Percentiles rank a stretch among this genome's conserved stretches.
Evolutionary conservation across 2,797 vertebrate species (phyloP).

Genomic region (Acanthurus lineatus): DNA sequence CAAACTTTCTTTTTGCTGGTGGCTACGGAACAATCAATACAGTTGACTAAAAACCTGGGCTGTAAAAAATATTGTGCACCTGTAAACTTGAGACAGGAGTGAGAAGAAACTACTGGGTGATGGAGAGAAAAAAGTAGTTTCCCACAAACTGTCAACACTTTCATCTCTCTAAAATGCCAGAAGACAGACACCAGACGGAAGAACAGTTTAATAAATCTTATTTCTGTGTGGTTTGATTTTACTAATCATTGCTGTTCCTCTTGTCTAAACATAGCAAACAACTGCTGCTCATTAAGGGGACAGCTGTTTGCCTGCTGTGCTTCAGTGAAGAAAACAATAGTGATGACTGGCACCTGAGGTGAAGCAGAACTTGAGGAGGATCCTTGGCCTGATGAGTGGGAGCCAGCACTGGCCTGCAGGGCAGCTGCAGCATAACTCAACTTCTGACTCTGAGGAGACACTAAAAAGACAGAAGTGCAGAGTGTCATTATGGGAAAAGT

Average conservation of each 20-base stretch:
- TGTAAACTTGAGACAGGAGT: neutral
- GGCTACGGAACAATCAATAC: conserved; percentile 54
- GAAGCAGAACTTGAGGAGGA: conserved; percentile 65
- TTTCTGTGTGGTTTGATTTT: no score
- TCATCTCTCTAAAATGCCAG: neutral
- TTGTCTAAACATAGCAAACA: conserved; percentile 2
- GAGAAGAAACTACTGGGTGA: neutral
- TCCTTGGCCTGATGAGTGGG: conserved; percentile 61
- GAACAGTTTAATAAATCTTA: neutral
- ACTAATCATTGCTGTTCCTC: neutral
- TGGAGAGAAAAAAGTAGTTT: neutral
- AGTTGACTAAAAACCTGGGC: neutral
- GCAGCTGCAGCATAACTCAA: conserved; percentile 90
- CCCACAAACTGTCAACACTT: neutral
- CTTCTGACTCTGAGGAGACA: conserved; percentile 83
- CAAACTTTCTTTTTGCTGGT: conserved; percentile 90
- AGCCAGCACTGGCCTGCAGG: conserved; percentile 81
- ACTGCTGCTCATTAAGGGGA: neutral
- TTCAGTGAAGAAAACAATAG: neutral
- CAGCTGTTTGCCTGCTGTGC: conserved; percentile 1
- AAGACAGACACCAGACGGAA: neutral
- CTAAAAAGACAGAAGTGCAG: conserved; percentile 47
- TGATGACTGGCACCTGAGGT: conserved; percentile 83
- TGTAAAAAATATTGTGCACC: neutral
- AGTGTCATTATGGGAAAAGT: conserved; percentile 10